Evolutionary conservation across 2,888 invertebrate species (phyloP).

Genomic region (Archaeoteleia sp.): DNA sequence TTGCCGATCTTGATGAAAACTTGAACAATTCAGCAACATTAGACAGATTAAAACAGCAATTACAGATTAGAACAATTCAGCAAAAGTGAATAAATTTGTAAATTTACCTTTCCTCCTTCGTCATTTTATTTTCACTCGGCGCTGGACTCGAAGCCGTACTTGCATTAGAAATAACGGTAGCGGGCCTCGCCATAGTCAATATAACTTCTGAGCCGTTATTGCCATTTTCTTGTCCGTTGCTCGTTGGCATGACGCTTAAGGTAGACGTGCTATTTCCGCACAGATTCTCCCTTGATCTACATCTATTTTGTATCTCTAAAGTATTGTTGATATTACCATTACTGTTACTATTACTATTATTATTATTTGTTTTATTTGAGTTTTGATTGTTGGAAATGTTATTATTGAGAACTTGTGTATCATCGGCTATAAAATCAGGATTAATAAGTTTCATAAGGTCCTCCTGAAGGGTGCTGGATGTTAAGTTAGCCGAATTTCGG

Average conservation of each 20-base stretch:
- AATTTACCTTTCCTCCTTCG: slow-evolving; percentile 77
- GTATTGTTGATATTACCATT: slow-evolving; percentile 72
- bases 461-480: slow-evolving; percentile 83
- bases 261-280: slow-evolving; percentile 70
- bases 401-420: slow-evolving; percentile 66
- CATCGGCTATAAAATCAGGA: slow-evolving; percentile 79
- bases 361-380: slow-evolving; percentile 58
- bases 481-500: slow-evolving; percentile 79
- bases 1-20: too few relatives aligned
- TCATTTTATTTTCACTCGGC: slow-evolving; percentile 77
- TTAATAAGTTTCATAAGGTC: slow-evolving; percentile 91
- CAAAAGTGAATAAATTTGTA: neutral
- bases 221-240: slow-evolving; percentile 69
- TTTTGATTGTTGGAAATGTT: slow-evolving; percentile 64
- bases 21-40: too few relatives aligned
- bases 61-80: neutral
- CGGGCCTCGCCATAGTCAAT: slow-evolving; percentile 80
- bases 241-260: slow-evolving; percentile 66
- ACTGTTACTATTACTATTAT: slow-evolving; percentile 68
- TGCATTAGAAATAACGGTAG: slow-evolving; percentile 81
- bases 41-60: neutral
- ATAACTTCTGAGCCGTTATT: slow-evolving; percentile 77
- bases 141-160: slow-evolving; percentile 78
- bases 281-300: slow-evolving; percentile 74
- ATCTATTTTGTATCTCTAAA: slow-evolving; percentile 71